Evolutionary conservation across 2,888 invertebrate species (phyloP).

Genomic region (Digitonthophagus gazella): DNA sequence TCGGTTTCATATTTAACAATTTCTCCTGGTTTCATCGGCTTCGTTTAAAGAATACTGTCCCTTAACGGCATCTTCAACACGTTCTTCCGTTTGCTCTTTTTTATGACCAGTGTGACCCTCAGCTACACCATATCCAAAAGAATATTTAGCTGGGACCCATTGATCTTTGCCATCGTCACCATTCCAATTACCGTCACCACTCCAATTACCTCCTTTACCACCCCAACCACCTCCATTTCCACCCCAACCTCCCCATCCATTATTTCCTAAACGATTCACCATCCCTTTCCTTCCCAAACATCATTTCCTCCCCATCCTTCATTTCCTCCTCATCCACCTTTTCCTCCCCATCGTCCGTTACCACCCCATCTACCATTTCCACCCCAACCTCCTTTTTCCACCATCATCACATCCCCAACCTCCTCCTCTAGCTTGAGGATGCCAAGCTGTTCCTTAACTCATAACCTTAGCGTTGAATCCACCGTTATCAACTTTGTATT

Average conservation of each 20-base stretch:
- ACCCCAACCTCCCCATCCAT: slow-evolving; percentile 1
- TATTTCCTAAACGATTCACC: neutral
- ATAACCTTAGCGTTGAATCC: slow-evolving; percentile 41
- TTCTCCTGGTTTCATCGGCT: slow-evolving; percentile 41
- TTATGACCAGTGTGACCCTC: slow-evolving; percentile 41
- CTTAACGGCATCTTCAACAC: slow-evolving; percentile 38
- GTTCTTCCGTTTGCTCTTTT: slow-evolving; percentile 39
- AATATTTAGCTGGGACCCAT: slow-evolving; percentile 36
- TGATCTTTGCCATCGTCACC: slow-evolving; percentile 1
- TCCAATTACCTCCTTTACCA: neutral
- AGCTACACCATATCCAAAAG: slow-evolving; percentile 40
- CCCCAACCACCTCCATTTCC: neutral
- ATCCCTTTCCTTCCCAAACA: neutral
- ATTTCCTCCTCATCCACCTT: neutral
- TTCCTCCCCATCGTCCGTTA: neutral
- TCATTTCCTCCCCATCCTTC: neutral
- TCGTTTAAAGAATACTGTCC: slow-evolving; percentile 40
- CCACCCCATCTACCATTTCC: too few relatives aligned
- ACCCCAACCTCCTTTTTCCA: neutral
- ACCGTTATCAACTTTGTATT: slow-evolving; percentile 37
- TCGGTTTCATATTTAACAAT: slow-evolving; percentile 39
- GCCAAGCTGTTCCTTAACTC: slow-evolving; percentile 35
- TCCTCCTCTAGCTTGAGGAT: slow-evolving; percentile 26
- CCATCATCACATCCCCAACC: slow-evolving; percentile 1
- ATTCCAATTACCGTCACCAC: neutral